These are phyloP conservation scores for Pseudococcus jackbeardsleyi DNA, from an alignment of 2,888 invertebrate genomes.

Conservation along the genomic window DNA sequence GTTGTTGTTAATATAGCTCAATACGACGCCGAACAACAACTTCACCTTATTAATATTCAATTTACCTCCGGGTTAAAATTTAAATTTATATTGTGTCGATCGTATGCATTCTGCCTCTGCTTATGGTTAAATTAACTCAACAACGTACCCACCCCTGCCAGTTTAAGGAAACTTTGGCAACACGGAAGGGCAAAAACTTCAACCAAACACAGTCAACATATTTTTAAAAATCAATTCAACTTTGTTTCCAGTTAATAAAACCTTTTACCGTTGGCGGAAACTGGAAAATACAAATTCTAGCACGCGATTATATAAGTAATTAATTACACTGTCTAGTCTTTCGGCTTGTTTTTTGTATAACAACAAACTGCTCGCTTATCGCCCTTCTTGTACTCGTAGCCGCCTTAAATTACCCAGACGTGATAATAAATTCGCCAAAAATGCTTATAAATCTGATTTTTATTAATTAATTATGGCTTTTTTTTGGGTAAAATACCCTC, in stretches of 20 bases:
- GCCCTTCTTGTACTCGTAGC: neutral
- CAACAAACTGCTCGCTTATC: neutral
- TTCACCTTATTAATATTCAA: conserved; percentile 37
- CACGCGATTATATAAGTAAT: conserved; percentile 18
- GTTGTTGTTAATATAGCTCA: neutral
- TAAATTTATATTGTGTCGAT: conserved; percentile 15
- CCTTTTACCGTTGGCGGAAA: neutral
- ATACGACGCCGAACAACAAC: neutral
- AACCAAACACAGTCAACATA: neutral
- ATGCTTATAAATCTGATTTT: neutral
- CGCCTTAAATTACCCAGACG: neutral
- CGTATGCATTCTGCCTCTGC: neutral
- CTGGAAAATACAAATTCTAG: neutral
- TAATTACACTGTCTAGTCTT: neutral
- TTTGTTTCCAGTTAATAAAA: conserved; percentile 13
- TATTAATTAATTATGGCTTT: neutral
- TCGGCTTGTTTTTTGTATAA: neutral
- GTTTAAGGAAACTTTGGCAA: conserved; percentile 14
- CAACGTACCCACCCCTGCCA: neutral
- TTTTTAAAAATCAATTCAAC: conserved; percentile 30
- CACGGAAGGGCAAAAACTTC: neutral
- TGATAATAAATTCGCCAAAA: neutral
- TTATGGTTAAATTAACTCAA: neutral
- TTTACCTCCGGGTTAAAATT: conserved; percentile 28
- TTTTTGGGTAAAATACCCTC: neutral